phyloP scores from a whole-genome alignment of 2,888 invertebrate genomes.

The Anodontia alba region DNA sequence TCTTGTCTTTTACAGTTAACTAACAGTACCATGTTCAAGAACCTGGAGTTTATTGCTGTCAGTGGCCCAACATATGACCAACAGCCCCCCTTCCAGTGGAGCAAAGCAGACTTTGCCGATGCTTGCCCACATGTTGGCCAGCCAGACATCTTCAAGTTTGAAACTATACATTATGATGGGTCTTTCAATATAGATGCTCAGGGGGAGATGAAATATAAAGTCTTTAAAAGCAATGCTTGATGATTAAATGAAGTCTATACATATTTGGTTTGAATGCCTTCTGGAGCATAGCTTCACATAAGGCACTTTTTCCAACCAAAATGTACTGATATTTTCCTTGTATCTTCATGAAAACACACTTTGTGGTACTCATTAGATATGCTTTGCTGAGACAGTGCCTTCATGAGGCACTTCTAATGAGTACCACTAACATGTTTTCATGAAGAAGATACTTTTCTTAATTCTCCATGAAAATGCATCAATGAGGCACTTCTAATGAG shows the following conservation, averaged over 20 bases:
- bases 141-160: conserved; percentile 91
- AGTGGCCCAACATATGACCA: conserved; percentile 87
- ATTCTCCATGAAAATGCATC: too few species aligned
- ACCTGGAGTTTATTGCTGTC: conserved; percentile 87
- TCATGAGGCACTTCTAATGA: too few species aligned
- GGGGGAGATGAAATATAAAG: not conserved
- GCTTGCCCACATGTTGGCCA: conserved; percentile 89
- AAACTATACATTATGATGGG: conserved; percentile 84
- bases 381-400: too few species aligned
- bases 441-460: too few species aligned
- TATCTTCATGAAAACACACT: too few species aligned
- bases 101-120: conserved; percentile 88
- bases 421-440: too few species aligned
- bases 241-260: not conserved
- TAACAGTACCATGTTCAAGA: conserved; percentile 65
- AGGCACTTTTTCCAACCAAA: too few species aligned
- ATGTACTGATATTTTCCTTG: too few species aligned
- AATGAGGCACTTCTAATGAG: too few species aligned
- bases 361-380: too few species aligned
- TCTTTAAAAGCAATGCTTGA: not conserved
- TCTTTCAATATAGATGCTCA: conserved; percentile 31
- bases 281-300: too few species aligned
- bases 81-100: conserved; percentile 92
- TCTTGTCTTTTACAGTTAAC: conserved; percentile 79
- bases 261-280: too few species aligned